These are phyloP conservation scores for Bradypodion ventrale DNA, from an alignment of 2,797 vertebrate genomes.

Conservation along the genomic window DNA sequence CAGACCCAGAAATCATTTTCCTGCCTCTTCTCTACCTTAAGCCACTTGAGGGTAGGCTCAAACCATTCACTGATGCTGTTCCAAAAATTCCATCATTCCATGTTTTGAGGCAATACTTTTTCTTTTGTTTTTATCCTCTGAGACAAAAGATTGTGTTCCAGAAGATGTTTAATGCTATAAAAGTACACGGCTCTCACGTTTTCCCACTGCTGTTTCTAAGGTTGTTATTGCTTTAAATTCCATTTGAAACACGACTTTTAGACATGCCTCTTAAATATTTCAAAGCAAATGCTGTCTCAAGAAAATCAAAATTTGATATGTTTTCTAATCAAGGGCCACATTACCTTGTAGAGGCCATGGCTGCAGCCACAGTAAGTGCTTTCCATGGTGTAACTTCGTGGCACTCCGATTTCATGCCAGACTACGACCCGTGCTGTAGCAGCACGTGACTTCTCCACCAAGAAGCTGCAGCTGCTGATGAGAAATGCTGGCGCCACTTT, in stretches of 20 bases:
- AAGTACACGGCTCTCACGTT: too few species aligned
- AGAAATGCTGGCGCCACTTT: constrained; percentile 90
- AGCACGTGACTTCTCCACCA: constrained; percentile 90
- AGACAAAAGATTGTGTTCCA: neutral
- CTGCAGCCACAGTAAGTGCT: constrained; percentile 91
- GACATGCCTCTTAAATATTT: too few species aligned
- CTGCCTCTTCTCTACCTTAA: too few species aligned
- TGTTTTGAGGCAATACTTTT: neutral
- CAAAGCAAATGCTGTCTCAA: too few species aligned
- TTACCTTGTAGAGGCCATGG: constrained; percentile 90
- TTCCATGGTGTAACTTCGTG: constrained; percentile 95
- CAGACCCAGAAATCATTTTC: too few species aligned
- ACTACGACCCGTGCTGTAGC: constrained; percentile 90
- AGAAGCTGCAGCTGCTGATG: constrained; percentile 90
- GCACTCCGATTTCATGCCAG: constrained; percentile 91
- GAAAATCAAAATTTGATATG: too few species aligned
- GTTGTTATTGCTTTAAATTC: neutral
- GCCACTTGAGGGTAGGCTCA: too few species aligned
- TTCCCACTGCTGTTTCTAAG: neutral
- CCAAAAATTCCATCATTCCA: neutral
- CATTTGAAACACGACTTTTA: neutral
- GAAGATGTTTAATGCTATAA: neutral
- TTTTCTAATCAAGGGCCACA: neutral
- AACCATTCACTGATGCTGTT: too few species aligned
- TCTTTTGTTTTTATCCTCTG: neutral